Evolutionary conservation across 2,888 invertebrate species (phyloP).

Genomic region (Endotricha flammealis): DNA sequence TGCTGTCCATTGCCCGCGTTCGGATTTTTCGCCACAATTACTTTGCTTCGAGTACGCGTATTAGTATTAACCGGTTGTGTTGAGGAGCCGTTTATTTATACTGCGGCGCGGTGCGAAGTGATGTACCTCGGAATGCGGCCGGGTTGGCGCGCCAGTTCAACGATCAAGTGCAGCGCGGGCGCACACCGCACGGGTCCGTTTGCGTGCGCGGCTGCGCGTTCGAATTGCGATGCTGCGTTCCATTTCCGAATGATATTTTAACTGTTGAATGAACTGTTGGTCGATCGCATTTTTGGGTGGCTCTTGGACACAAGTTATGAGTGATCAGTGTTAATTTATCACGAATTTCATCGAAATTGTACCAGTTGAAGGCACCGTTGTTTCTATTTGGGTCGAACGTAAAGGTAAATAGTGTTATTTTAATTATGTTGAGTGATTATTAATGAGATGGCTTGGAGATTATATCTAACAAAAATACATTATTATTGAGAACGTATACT

Average conservation of each 20-base stretch:
- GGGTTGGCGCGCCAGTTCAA: conserved; percentile 62
- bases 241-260: conserved; percentile 36
- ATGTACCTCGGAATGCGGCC: conserved; percentile 29
- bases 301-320: conserved; percentile 27
- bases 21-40: conserved; percentile 49
- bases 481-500: too few species aligned
- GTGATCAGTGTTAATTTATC: conserved; percentile 51
- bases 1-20: conserved; percentile 49
- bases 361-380: conserved; percentile 28
- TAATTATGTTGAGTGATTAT: background rate
- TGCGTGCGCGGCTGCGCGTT: conserved; percentile 48
- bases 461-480: too few species aligned
- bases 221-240: conserved; percentile 35
- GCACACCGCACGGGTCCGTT: conserved; percentile 58
- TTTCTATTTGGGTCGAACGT: conserved; percentile 42
- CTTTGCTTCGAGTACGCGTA: conserved; percentile 31
- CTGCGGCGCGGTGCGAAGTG: conserved; percentile 15
- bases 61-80: conserved; percentile 38
- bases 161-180: conserved; percentile 66
- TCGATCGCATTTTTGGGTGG: conserved; percentile 4
- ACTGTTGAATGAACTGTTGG: conserved; percentile 6
- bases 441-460: too few species aligned
- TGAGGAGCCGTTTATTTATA: conserved; percentile 24
- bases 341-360: conserved; percentile 30
- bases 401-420: conserved; percentile 36